These are phyloP conservation scores for Dioctria linearis DNA, from an alignment of 2,888 invertebrate genomes.

Conservation along the genomic window DNA sequence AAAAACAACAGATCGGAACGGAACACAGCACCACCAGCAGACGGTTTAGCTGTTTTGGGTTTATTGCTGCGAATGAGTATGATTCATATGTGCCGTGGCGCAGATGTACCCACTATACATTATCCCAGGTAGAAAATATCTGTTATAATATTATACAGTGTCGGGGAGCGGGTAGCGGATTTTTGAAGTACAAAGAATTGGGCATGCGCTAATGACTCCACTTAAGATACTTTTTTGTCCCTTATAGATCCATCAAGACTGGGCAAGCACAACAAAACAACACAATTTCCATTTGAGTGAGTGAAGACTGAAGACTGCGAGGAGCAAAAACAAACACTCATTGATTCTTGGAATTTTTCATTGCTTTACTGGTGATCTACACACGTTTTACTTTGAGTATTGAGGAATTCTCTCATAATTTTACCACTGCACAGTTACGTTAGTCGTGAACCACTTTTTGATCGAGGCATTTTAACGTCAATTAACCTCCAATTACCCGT, in stretches of 20 bases:
- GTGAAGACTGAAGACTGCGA: too few relatives aligned
- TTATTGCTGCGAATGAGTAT: not conserved
- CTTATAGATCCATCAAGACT: too few relatives aligned
- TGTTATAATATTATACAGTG: too few relatives aligned
- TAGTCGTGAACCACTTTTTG: slow-evolving; percentile 5
- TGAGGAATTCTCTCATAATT: not conserved
- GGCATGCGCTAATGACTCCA: not conserved
- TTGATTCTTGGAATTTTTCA: too few relatives aligned
- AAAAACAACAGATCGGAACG: not conserved
- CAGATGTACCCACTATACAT: not conserved
- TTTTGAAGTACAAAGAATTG: not conserved
- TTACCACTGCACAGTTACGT: not conserved
- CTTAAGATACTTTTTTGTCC: too few relatives aligned
- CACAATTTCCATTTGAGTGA: too few relatives aligned
- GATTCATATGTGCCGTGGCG: slow-evolving; percentile 28
- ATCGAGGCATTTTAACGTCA: slow-evolving; percentile 35
- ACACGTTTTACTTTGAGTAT: not conserved
- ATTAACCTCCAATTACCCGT: slow-evolving; percentile 46
- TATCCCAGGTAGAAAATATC: too few relatives aligned
- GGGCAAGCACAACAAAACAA: too few relatives aligned
- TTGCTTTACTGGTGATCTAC: not conserved
- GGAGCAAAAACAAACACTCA: too few relatives aligned
- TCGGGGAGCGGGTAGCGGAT: slow-evolving; percentile 1
- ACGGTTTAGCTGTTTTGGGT: not conserved
- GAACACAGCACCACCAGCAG: not conserved